Conservation (phyloP, 2,888 invertebrate genomes). For the Adineta ricciae region DNA sequence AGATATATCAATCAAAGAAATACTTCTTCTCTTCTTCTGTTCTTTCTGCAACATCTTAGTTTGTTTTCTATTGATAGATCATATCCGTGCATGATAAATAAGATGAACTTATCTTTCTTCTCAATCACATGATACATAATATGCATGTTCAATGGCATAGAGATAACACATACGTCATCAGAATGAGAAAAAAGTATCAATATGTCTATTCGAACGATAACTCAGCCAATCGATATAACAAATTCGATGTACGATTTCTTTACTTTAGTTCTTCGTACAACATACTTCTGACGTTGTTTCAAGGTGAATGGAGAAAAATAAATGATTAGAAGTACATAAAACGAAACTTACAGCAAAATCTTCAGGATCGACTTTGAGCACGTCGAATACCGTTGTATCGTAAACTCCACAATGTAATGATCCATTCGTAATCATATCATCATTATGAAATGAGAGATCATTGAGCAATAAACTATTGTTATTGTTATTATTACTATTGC, state of each 20-base stretch:
- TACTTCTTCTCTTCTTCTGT: background rate
- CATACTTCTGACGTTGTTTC: background rate
- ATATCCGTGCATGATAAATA: background rate
- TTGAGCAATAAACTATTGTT: background rate
- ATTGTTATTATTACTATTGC: slow-evolving; percentile 21
- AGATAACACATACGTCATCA: background rate
- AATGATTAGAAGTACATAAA: background rate
- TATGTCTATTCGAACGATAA: background rate
- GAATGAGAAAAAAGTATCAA: background rate
- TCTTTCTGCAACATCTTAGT: background rate
- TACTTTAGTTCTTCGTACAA: background rate
- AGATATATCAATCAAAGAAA: background rate
- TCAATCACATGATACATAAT: background rate
- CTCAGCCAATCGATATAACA: background rate
- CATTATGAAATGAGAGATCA: slow-evolving; percentile 16
- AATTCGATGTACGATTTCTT: background rate
- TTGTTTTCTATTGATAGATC: background rate
- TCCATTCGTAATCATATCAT: background rate
- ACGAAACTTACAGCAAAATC: slow-evolving; percentile 51
- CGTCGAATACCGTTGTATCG: slow-evolving; percentile 44
- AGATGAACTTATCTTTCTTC: background rate
- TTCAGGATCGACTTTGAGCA: slow-evolving; percentile 48
- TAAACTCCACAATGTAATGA: background rate
- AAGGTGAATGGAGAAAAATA: background rate
- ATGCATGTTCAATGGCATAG: background rate